A percentile compares a stretch with the other conserved stretches of the same genome.
phyloP scores from a whole-genome alignment of 2,888 invertebrate species.

The Hypolimnas misippus region DNA sequence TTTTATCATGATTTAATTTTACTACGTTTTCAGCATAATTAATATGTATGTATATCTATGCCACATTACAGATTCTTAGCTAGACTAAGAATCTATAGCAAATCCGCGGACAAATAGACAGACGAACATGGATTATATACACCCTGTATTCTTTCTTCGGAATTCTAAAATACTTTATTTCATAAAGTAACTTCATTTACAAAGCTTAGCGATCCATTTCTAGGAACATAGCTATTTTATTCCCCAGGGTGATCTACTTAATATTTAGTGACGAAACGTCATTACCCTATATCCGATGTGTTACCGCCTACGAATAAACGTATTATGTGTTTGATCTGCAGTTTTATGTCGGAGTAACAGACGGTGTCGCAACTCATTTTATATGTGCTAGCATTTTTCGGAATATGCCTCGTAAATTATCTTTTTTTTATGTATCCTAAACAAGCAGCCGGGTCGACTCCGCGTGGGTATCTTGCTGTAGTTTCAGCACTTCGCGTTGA shows the following conservation, averaged over 20 bases:
- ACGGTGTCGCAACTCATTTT: slow-evolving; percentile 6
- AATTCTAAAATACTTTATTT: too few species aligned
- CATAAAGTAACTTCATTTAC: neutral
- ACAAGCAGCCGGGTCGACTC: neutral
- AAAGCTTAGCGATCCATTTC: neutral
- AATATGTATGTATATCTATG: too few species aligned
- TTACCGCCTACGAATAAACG: slow-evolving; percentile 16
- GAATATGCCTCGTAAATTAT: slow-evolving; percentile 4
- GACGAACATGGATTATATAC: too few species aligned
- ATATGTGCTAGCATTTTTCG: neutral
- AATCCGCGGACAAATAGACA: too few species aligned
- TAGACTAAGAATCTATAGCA: too few species aligned
- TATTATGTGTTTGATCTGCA: slow-evolving; percentile 19
- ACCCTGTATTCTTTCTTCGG: too few species aligned
- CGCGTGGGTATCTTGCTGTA: neutral
- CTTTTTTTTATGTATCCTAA: slow-evolving; percentile 1
- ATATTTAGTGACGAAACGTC: neutral
- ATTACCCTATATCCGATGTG: slow-evolving; percentile 21
- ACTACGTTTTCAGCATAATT: too few species aligned
- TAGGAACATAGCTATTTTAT: too few species aligned
- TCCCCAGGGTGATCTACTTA: neutral
- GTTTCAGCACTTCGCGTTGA: neutral
- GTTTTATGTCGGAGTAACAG: slow-evolving; percentile 17
- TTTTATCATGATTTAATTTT: too few species aligned
- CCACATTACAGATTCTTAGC: too few species aligned